Conservation (phyloP, 2,113 vertebrate species). For the Lampris megalopsis region DNA sequence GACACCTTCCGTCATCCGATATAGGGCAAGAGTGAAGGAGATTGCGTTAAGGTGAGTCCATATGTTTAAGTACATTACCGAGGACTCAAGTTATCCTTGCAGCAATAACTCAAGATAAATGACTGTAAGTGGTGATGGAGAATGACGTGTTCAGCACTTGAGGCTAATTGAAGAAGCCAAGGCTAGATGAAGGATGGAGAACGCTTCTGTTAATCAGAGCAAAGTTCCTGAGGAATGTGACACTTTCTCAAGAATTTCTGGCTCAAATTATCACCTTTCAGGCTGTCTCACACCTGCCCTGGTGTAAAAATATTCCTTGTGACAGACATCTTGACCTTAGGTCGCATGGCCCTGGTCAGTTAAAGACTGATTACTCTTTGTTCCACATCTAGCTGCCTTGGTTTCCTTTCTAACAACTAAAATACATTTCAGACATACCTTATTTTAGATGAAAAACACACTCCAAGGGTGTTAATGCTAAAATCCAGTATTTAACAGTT, state of each 20-base stretch:
- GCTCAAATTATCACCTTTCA: neutral
- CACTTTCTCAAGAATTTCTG: neutral
- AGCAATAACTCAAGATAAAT: neutral
- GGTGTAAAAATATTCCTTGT: neutral
- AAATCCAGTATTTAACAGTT: neutral
- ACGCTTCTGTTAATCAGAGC: neutral
- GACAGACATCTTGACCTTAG: neutral
- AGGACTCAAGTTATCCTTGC: neutral
- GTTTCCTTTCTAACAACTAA: neutral
- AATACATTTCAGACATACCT: neutral
- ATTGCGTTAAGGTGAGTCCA: neutral
- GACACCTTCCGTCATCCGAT: neutral
- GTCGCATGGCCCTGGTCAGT: neutral
- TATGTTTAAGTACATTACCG: neutral
- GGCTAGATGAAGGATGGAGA: neutral
- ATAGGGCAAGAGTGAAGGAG: neutral
- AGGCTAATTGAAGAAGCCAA: neutral
- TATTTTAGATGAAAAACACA: neutral
- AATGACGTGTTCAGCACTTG: neutral
- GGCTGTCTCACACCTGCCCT: neutral
- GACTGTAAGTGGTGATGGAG: neutral
- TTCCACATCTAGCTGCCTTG: neutral
- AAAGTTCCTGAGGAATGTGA: neutral
- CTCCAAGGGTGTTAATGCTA: neutral
- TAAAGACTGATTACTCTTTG: neutral